A percentile compares a stretch with the other conserved stretches of the same genome.
Conservation (phyloP, 2,113 vertebrate species). For the Setophaga kirtlandii region DNA sequence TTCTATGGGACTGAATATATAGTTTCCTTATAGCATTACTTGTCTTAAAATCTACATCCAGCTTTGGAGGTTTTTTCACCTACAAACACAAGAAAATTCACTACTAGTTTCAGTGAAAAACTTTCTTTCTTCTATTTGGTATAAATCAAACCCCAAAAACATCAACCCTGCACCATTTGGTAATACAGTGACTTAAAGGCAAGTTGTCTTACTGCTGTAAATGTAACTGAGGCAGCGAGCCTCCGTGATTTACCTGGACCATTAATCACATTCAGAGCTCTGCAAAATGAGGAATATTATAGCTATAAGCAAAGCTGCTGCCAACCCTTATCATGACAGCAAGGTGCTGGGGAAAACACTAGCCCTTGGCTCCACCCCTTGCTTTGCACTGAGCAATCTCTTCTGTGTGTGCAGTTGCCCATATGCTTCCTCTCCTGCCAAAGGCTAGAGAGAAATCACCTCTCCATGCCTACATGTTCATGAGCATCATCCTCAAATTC, state of each 20-base stretch:
- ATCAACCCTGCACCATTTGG: background rate
- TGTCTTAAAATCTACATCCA: background rate
- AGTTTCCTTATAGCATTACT: background rate
- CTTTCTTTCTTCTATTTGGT: background rate
- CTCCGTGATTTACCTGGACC: background rate
- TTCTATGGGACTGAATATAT: background rate
- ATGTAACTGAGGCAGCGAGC: background rate
- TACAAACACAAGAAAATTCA: background rate
- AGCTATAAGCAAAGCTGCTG: background rate
- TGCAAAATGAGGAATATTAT: background rate
- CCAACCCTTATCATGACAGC: background rate
- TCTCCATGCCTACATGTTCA: background rate
- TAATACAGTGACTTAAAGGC: background rate
- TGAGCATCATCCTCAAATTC: background rate
- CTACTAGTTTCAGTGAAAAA: background rate
- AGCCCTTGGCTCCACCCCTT: background rate
- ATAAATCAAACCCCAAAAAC: background rate
- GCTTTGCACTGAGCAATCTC: background rate
- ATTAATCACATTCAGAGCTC: background rate
- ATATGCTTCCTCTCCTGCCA: background rate
- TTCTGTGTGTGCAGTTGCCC: rapidly evolving
- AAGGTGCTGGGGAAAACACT: background rate
- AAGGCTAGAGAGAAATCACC: background rate
- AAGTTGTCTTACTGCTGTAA: background rate
- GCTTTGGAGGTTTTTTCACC: background rate